Evolutionary conservation across 2,113 vertebrate genomes (phyloP).

Genomic region (Stigmatopora argus): DNA sequence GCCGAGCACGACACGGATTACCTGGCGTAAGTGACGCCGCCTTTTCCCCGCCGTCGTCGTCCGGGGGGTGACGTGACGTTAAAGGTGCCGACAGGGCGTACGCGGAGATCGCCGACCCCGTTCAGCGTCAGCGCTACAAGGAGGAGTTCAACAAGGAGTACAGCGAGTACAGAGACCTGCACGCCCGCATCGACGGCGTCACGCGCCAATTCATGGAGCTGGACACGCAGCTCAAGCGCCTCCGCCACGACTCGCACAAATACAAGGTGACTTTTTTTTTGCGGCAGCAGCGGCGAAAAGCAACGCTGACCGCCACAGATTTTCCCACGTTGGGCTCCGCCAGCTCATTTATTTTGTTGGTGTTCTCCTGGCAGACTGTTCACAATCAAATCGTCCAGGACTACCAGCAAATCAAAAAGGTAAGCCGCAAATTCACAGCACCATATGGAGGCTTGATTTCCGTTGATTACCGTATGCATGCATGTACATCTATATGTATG

Average conservation of each 20-base stretch:
- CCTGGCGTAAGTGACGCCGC: conserved; percentile 72
- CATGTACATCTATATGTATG: too few species aligned
- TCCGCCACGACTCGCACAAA: conserved; percentile 76
- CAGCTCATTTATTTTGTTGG: too few species aligned
- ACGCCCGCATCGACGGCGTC: conserved; percentile 82
- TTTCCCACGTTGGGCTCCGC: too few species aligned
- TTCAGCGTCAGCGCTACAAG: conserved; percentile 86
- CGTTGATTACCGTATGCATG: too few species aligned
- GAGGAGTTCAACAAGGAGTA: conserved; percentile 89
- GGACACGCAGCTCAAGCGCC: conserved; percentile 79
- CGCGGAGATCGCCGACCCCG: conserved; percentile 69
- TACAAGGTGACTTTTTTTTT: conserved; percentile 75
- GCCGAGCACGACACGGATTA: conserved; percentile 78
- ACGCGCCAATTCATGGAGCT: conserved; percentile 83
- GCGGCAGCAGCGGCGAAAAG: too few species aligned
- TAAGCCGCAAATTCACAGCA: conserved; percentile 32
- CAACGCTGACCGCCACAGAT: too few species aligned
- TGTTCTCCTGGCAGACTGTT: conserved; percentile 69
- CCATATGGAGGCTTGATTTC: too few species aligned
- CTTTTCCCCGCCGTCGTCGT: too few species aligned
- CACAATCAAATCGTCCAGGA: conserved; percentile 88
- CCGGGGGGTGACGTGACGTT: too few species aligned
- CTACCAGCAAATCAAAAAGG: conserved; percentile 90
- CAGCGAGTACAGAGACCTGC: conserved; percentile 82
- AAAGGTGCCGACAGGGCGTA: conserved; percentile 72